Conservation (phyloP, 2,113 vertebrate species). For the Polypterus bichir region DNA sequence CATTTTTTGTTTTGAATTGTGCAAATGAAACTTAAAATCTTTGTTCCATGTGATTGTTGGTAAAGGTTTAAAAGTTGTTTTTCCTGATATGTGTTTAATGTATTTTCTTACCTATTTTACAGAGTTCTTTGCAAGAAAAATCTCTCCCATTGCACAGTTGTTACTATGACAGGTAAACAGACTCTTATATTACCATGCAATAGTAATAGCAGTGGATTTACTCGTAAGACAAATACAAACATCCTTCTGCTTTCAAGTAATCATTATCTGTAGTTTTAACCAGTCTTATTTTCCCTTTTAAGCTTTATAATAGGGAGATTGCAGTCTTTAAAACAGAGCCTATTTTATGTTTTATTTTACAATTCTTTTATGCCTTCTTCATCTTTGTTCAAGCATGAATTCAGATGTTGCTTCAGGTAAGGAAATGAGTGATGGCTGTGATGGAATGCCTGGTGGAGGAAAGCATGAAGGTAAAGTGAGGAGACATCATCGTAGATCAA, state of each 20-base stretch:
- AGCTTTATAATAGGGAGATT: too few relatives aligned
- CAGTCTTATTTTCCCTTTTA: too few relatives aligned
- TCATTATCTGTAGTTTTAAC: too few relatives aligned
- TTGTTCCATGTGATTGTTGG: too few relatives aligned
- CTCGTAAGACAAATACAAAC: too few relatives aligned
- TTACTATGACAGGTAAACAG: conserved; percentile 68
- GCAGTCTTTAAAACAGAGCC: too few relatives aligned
- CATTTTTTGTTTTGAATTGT: too few relatives aligned
- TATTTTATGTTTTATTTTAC: too few relatives aligned
- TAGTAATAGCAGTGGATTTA: too few relatives aligned
- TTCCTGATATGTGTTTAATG: background rate
- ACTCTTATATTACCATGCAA: too few relatives aligned
- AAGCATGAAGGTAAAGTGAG: conserved; percentile 75
- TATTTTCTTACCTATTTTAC: conserved; percentile 27
- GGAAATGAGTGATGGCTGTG: conserved; percentile 84
- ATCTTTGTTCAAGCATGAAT: conserved; percentile 40
- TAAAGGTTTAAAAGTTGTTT: conserved; percentile 3
- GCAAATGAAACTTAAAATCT: too few relatives aligned
- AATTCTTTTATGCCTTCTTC: background rate
- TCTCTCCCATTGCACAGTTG: conserved; percentile 49
- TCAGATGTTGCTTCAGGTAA: conserved; percentile 76
- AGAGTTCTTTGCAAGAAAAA: conserved; percentile 66
- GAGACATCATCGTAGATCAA: conserved; percentile 83
- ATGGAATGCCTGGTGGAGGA: conserved; percentile 57
- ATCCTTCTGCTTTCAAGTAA: too few relatives aligned